Percentiles rank a stretch among this genome's conserved stretches.
phyloP scores from a whole-genome alignment of 1,140 invertebrate genomes.

The Orchestia grillus region DNA sequence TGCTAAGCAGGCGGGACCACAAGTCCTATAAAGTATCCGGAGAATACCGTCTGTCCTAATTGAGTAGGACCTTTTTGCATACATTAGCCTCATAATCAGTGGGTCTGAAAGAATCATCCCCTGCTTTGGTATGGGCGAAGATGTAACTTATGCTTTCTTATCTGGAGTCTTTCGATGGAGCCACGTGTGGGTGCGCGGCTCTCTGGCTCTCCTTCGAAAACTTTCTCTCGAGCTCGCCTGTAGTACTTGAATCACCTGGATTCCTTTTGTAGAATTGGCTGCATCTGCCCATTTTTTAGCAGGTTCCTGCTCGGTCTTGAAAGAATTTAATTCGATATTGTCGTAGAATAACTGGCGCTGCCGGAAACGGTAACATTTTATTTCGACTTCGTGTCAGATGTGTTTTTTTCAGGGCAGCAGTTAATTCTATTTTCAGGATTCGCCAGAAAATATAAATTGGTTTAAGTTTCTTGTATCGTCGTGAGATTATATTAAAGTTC shows the following conservation, averaged over 20 bases:
- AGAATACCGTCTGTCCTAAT: slow-evolving; percentile 29
- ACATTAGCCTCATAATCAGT: slow-evolving; percentile 37
- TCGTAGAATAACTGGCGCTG: background rate
- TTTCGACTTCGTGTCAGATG: too few species aligned
- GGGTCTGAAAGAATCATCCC: background rate
- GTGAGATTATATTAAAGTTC: background rate
- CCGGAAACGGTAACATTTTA: background rate
- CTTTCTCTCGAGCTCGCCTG: slow-evolving; percentile 1
- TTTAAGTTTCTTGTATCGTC: background rate
- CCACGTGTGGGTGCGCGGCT: background rate
- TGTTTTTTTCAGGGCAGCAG: too few species aligned
- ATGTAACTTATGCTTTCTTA: slow-evolving; percentile 30
- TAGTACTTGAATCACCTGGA: background rate
- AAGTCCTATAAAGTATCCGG: background rate
- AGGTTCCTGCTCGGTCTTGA: background rate
- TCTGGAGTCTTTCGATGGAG: background rate
- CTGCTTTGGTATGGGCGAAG: slow-evolving; percentile 30
- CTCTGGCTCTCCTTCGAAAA: background rate
- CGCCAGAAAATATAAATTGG: background rate
- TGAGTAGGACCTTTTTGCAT: slow-evolving; percentile 48
- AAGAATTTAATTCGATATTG: background rate
- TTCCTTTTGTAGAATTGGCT: background rate
- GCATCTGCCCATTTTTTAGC: background rate
- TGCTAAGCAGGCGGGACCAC: slow-evolving; percentile 33
- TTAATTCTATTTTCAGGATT: background rate